These are phyloP conservation scores for Ictalurus punctatus DNA, from an alignment of 2,113 vertebrate species.

Conservation along the genomic window DNA sequence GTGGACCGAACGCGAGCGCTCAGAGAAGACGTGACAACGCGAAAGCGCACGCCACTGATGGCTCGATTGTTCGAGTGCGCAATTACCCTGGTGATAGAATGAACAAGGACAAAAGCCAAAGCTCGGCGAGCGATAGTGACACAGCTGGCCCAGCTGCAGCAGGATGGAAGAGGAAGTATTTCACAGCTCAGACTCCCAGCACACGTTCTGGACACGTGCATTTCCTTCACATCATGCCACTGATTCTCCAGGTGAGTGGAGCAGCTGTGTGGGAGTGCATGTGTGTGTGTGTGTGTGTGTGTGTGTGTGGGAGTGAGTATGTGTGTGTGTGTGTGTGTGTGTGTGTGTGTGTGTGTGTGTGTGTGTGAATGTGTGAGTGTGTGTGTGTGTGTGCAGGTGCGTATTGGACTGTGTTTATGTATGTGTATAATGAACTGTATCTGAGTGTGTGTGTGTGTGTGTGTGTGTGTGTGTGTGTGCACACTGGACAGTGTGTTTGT, in stretches of 20 bases:
- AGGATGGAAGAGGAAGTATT: not conserved
- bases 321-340: not conserved
- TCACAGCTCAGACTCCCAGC: not conserved
- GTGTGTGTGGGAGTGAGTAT: not conserved
- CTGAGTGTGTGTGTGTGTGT: too few species aligned
- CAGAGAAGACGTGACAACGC: slow-evolving; percentile 24
- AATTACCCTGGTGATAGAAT: slow-evolving; percentile 4
- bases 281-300: not conserved
- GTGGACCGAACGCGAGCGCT: not conserved
- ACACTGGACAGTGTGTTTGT: too few species aligned
- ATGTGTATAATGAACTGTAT: not conserved
- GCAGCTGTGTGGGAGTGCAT: not conserved
- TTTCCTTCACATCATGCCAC: slow-evolving; percentile 7
- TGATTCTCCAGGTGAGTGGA: slow-evolving; percentile 30
- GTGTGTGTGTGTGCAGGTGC: not conserved
- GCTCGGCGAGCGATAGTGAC: slow-evolving; percentile 21
- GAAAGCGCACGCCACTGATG: slow-evolving; percentile 2
- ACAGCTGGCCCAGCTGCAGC: slow-evolving; percentile 38
- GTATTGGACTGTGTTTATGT: not conserved
- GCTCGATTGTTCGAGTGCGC: slow-evolving; percentile 40
- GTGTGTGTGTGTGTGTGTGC: too few species aligned
- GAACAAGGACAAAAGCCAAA: slow-evolving; percentile 7
- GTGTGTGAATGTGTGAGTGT: not conserved
- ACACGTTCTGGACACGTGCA: not conserved
- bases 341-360: too few species aligned